Conservation (phyloP, 2,888 invertebrate genomes). For the Calameuta idolon region DNA sequence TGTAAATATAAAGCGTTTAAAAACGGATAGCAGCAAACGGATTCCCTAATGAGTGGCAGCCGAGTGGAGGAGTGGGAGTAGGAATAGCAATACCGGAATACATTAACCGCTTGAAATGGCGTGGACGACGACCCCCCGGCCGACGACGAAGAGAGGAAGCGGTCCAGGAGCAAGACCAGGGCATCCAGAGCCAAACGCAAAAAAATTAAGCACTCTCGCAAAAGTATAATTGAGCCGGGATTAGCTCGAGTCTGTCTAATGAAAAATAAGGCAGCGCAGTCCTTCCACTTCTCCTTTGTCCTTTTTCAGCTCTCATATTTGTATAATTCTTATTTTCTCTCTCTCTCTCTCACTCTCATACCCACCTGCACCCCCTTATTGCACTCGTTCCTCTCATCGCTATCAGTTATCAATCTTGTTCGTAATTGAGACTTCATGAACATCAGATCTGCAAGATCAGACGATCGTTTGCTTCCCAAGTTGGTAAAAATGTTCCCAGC, state of each 20-base stretch:
- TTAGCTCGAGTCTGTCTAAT: constrained; percentile 39
- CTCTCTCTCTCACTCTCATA: not conserved
- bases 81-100: constrained; percentile 57
- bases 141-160: not conserved
- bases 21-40: constrained; percentile 52
- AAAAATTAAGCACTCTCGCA: constrained; percentile 22
- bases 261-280: constrained; percentile 35
- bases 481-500: not conserved
- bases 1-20: constrained; percentile 59
- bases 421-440: not conserved
- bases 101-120: constrained; percentile 47
- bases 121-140: not conserved
- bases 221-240: constrained; percentile 43
- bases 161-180: not conserved
- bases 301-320: not conserved
- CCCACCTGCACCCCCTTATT: not conserved
- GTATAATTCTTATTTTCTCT: not conserved
- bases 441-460: not conserved
- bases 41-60: constrained; percentile 52
- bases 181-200: not conserved
- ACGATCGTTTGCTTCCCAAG: not conserved
- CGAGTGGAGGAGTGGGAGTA: constrained; percentile 46
- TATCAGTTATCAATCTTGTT: not conserved
- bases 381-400: not conserved
- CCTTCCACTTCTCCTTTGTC: constrained; percentile 12